Conservation (phyloP, 2,888 invertebrate species). For the Tinea pellionella region DNA sequence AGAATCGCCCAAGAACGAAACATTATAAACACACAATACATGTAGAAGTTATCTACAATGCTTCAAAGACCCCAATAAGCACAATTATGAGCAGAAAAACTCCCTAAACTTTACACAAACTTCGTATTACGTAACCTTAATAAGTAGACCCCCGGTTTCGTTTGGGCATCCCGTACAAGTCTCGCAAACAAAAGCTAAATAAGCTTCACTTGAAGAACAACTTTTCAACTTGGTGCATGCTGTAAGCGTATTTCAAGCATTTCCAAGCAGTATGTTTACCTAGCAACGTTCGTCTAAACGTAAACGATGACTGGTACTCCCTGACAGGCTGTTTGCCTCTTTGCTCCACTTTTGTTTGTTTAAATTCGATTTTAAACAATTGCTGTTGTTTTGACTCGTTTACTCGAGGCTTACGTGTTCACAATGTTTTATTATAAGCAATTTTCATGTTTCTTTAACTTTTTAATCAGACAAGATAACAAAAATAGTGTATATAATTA, state of each 20-base stretch:
- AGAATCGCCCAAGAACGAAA: too few species aligned
- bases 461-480: neutral
- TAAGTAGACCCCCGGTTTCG: neutral
- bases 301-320: slow-evolving; percentile 48
- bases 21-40: too few species aligned
- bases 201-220: slow-evolving; percentile 21
- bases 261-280: slow-evolving; percentile 38
- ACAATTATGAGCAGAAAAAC: too few species aligned
- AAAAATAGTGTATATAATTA: neutral
- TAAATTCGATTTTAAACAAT: slow-evolving; percentile 24
- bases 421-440: neutral
- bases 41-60: too few species aligned
- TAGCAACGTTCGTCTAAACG: slow-evolving; percentile 36
- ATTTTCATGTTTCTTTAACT: neutral
- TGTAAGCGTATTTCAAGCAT: slow-evolving; percentile 37
- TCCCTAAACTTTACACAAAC: too few species aligned
- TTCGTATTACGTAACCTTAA: too few species aligned
- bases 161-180: slow-evolving; percentile 7
- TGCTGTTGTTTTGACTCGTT: slow-evolving; percentile 1
- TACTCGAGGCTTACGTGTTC: neutral
- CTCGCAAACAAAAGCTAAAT: slow-evolving; percentile 16
- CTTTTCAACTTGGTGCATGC: slow-evolving; percentile 37
- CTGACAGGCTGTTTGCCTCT: slow-evolving; percentile 39
- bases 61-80: too few species aligned
- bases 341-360: slow-evolving; percentile 36